Base-by-base conservation (phyloP, 2,888 invertebrate genomes). In the Lucinisca nassula region DNA sequence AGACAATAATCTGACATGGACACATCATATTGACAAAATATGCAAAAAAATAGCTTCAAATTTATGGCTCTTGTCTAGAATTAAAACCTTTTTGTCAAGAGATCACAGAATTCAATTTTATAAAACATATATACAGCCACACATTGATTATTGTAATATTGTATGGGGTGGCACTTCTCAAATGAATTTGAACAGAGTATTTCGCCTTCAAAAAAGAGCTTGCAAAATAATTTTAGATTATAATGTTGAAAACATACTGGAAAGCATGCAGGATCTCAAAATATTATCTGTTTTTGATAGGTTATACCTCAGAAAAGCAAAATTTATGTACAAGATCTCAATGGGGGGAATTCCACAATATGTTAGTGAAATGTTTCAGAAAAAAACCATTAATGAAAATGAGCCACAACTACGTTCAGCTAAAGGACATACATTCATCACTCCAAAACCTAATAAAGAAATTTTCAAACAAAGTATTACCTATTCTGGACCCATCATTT, bases 1-100 rank as follows among this genome's bases (percentile, higher is more conserved):
- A 61, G 27, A 61, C 30, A 27, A 61, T 61, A 61, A 61, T 61
- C 8, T 61, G 30, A 61, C 30, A 10, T 61, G 61, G 61, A 27
- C 30, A 61, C 61, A 61, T 27, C 30, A 61, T 61, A 30, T 61
- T 61, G 30, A 61, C 30, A 61, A 30, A 30, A 17, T 61, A 61
- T 61, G 61, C 61, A 61, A 61, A 61, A 61, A 24, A 30, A 61
- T n/a, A n/a, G n/a, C n/a, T n/a, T n/a, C 61, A 8, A 61, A 61
- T 17, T 61, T 61, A 30, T 61, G 61, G 61, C 61, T 61, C 21
- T 30, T 61, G 30, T 27, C 61, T 61, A 3, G 61, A 30, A 61
- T 61, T 12, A 61, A 61, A 30, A 30, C 3, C 10, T 61, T 30
- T 30, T 30, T 61, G 8, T 27, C 27, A 12, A 61, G 10, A 10